A percentile compares a stretch with the other conserved stretches of the same genome.
Conservation (phyloP, 1,140 invertebrate genomes). For the Asbolus verrucosus region DNA sequence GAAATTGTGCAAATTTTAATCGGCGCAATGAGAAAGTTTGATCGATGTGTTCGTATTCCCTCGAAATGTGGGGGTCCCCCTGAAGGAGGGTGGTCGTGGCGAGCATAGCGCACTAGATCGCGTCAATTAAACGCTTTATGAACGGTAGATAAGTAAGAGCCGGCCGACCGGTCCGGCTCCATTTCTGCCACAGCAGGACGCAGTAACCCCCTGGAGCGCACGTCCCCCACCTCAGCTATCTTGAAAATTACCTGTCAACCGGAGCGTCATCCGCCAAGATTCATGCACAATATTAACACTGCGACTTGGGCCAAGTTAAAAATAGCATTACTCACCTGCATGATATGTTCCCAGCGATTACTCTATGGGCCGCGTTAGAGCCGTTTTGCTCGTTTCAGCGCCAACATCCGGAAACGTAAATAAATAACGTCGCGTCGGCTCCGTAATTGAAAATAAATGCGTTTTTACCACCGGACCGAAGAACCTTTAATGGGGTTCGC, state of each 20-base stretch:
- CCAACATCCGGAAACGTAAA: conserved; percentile 29
- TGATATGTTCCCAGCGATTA: conserved; percentile 36
- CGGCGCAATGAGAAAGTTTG: no score
- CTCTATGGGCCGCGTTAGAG: conserved; percentile 26
- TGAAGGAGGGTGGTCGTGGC: background rate
- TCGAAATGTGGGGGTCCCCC: no score
- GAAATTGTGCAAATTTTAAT: no score
- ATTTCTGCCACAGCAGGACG: conserved; percentile 61
- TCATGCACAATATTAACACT: conserved; percentile 49
- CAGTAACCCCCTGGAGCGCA: conserved; percentile 50
- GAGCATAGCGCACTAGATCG: background rate
- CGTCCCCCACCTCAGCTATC: conserved; percentile 33
- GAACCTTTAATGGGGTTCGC: background rate
- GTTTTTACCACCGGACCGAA: background rate
- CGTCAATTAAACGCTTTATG: conserved; percentile 40
- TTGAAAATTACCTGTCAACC: conserved; percentile 58
- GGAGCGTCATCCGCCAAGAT: conserved; percentile 49
- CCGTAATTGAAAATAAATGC: conserved; percentile 8
- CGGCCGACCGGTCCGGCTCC: conserved; percentile 57
- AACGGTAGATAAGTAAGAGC: conserved; percentile 42
- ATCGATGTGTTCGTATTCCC: no score
- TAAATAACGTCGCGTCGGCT: conserved; percentile 29
- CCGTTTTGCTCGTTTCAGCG: conserved; percentile 24
- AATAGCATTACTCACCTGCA: conserved; percentile 33
- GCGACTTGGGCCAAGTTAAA: conserved; percentile 31